Percentiles rank a stretch among this genome's conserved stretches.
Conservation (phyloP, 2,113 vertebrate genomes). For the Notarius lentiginosus region DNA sequence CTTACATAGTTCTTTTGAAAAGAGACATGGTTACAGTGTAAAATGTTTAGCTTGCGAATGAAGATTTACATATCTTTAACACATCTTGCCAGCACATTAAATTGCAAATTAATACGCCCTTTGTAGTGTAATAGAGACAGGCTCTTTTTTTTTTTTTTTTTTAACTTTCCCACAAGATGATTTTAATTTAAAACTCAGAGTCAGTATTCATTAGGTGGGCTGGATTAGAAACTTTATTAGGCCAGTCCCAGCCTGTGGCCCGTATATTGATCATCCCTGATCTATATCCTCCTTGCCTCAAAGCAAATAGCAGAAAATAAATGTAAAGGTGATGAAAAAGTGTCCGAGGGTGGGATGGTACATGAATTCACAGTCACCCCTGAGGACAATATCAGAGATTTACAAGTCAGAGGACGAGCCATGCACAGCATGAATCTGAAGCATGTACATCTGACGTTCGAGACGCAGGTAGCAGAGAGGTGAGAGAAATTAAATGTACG, state of each 20-base stretch:
- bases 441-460: constrained; percentile 10
- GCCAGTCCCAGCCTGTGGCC: not conserved
- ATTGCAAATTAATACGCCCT: not conserved
- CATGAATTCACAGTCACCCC: constrained; percentile 14
- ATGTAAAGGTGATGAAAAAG: constrained; percentile 25
- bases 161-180: not conserved
- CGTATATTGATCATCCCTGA: not conserved
- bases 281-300: constrained; percentile 16
- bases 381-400: not conserved
- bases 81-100: not conserved
- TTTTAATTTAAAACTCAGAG: not conserved
- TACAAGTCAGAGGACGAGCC: constrained; percentile 35
- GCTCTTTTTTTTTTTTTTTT: not conserved
- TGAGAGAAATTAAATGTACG: constrained; percentile 9
- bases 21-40: not conserved
- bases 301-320: constrained; percentile 38
- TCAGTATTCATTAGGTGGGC: no score
- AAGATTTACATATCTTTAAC: not conserved
- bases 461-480: not conserved
- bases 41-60: not conserved
- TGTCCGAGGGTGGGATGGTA: constrained; percentile 8
- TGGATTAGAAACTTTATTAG: not conserved
- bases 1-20: not conserved
- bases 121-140: not conserved
- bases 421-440: not conserved